A percentile compares a stretch with the other conserved stretches of the same genome.
These are phyloP conservation scores for Melanerpes aurifrons DNA, from an alignment of 2,113 vertebrate genomes.

Conservation along the genomic window DNA sequence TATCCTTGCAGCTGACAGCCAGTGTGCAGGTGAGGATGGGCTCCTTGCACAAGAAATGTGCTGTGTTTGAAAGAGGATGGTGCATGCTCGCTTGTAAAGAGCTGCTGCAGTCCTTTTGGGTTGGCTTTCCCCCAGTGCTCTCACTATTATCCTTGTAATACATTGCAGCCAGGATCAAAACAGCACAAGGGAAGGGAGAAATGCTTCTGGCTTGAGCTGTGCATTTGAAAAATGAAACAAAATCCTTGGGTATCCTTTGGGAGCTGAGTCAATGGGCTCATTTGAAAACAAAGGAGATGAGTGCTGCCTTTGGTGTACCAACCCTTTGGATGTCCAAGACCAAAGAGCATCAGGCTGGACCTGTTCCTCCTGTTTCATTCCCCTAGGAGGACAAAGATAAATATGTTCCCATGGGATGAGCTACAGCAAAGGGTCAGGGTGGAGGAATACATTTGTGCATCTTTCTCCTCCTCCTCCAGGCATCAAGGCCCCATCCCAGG, in stretches of 20 bases:
- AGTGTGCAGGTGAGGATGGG: not conserved
- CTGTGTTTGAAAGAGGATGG: not conserved
- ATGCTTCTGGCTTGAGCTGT: not conserved
- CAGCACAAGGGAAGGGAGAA: not conserved
- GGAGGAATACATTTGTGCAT: not conserved
- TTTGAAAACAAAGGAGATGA: not conserved
- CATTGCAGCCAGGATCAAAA: conserved; percentile 23
- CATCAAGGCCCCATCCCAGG: not conserved
- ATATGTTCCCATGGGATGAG: not conserved
- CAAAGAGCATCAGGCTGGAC: not conserved
- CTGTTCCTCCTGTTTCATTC: not conserved
- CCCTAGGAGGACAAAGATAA: not conserved
- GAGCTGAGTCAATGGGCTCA: not conserved
- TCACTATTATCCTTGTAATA: not conserved
- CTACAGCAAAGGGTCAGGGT: not conserved
- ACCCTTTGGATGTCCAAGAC: not conserved
- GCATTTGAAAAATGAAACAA: not conserved
- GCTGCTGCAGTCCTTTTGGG: not conserved
- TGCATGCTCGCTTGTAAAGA: not conserved
- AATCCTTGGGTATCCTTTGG: not conserved
- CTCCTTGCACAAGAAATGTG: not conserved
- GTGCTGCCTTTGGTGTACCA: not conserved
- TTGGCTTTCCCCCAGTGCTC: not conserved
- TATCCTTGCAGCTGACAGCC: not conserved
- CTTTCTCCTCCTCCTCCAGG: not conserved